phyloP scores from a whole-genome alignment of 2,888 invertebrate genomes.

The Drosophila yooni region DNA sequence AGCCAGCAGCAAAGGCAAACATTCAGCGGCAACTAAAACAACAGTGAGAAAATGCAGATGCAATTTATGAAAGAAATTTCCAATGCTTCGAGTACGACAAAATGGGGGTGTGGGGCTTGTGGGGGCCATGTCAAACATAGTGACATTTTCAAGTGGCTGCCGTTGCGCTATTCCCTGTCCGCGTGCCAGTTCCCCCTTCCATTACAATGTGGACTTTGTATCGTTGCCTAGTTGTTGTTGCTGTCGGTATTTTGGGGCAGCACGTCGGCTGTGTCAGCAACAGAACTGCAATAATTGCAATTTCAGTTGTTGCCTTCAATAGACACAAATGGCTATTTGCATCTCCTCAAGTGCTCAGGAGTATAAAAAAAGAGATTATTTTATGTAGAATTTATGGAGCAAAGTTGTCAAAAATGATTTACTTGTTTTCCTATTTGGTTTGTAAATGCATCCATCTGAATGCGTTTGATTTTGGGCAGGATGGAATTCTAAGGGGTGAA shows the following conservation, averaged over 20 bases:
- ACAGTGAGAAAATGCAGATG: slow-evolving; percentile 42
- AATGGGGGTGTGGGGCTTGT: not conserved
- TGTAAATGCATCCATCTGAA: slow-evolving; percentile 8
- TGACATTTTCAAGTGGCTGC: slow-evolving; percentile 55
- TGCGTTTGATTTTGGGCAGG: not conserved
- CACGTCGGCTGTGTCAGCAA: slow-evolving; percentile 35
- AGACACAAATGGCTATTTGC: slow-evolving; percentile 38
- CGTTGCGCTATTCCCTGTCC: slow-evolving; percentile 26
- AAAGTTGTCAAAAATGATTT: slow-evolving; percentile 33
- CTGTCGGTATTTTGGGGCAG: slow-evolving; percentile 25
- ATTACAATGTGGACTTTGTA: slow-evolving; percentile 50
- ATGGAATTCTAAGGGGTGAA: not conserved
- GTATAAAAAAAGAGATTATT: slow-evolving; percentile 23
- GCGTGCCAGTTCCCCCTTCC: slow-evolving; percentile 4
- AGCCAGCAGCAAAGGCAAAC: slow-evolving; percentile 28
- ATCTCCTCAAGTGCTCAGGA: slow-evolving; percentile 29
- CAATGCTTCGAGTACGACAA: not conserved
- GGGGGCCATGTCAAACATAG: slow-evolving; percentile 32
- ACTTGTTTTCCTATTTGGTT: slow-evolving; percentile 13
- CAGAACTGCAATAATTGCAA: slow-evolving; percentile 52
- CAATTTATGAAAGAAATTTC: slow-evolving; percentile 42
- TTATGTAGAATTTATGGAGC: slow-evolving; percentile 33
- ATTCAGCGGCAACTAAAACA: slow-evolving; percentile 28
- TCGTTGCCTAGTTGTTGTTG: slow-evolving; percentile 5
- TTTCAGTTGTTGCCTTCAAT: slow-evolving; percentile 44